These are phyloP conservation scores for Manis crassicaudata DNA, from an alignment of 2,797 vertebrate genomes.

Conservation along the genomic window DNA sequence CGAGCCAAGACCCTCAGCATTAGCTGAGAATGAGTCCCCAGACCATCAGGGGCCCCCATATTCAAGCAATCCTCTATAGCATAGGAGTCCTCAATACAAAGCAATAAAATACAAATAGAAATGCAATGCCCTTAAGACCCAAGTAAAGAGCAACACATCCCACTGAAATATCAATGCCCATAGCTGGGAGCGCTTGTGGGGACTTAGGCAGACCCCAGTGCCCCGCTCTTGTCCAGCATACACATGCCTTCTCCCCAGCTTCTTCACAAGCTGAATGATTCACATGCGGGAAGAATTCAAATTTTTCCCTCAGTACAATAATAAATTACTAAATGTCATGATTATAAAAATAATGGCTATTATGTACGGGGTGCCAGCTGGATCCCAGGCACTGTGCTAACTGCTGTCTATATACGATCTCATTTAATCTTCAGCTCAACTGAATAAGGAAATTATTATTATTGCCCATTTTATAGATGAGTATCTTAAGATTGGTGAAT, in stretches of 20 bases:
- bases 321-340: background rate
- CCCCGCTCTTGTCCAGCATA: background rate
- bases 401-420: too few species aligned
- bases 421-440: background rate
- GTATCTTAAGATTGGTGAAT: background rate
- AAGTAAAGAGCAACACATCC: slow-evolving; percentile 20
- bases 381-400: background rate
- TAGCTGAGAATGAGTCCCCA: slow-evolving; percentile 36
- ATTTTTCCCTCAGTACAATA: background rate
- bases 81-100: slow-evolving; percentile 35
- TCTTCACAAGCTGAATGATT: background rate
- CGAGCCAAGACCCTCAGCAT: background rate
- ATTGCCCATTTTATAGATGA: background rate
- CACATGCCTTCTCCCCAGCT: background rate
- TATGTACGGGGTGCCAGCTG: background rate
- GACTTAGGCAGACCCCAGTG: background rate
- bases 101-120: slow-evolving; percentile 53
- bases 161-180: slow-evolving; percentile 57
- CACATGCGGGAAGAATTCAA: background rate
- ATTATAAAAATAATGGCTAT: background rate
- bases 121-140: background rate
- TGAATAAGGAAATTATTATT: background rate
- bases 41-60: background rate
- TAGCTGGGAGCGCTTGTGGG: background rate
- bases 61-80: slow-evolving; percentile 48